Percentiles rank a stretch among this genome's conserved stretches.
phyloP scores from a whole-genome alignment of 1,140 invertebrate genomes.

The Eueides isabella region DNA sequence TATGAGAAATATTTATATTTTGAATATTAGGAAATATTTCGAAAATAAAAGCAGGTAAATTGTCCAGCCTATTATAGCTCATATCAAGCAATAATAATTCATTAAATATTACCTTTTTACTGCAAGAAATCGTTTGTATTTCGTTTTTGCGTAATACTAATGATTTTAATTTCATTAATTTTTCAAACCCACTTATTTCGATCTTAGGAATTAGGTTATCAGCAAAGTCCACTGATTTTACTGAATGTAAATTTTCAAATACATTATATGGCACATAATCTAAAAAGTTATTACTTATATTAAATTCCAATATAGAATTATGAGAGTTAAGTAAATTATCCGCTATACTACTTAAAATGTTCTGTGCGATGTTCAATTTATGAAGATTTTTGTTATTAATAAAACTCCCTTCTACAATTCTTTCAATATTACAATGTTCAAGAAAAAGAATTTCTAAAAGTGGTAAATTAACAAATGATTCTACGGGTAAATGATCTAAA shows the following conservation, averaged over 20 bases:
- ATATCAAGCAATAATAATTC: conserved; percentile 67
- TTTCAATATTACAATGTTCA: conserved; percentile 76
- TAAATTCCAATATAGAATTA: conserved; percentile 69
- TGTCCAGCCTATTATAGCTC: conserved; percentile 70
- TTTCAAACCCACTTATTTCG: conserved; percentile 71
- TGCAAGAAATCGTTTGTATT: conserved; percentile 65
- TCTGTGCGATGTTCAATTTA: conserved; percentile 73
- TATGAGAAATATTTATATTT: conserved; percentile 73
- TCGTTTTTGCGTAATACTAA: conserved; percentile 75
- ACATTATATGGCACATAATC: conserved; percentile 71
- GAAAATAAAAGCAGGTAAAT: conserved; percentile 63
- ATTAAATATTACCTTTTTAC: conserved; percentile 61
- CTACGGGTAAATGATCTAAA: conserved; percentile 66
- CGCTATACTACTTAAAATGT: conserved; percentile 70
- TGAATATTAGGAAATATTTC: conserved; percentile 73
- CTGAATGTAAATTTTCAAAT: conserved; percentile 66
- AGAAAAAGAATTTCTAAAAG: conserved; percentile 71
- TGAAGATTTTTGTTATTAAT: conserved; percentile 67
- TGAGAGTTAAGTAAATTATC: conserved; percentile 58
- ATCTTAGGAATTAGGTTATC: conserved; percentile 73
- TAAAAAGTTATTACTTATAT: conserved; percentile 76
- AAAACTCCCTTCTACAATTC: conserved; percentile 72
- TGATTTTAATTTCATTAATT: conserved; percentile 66
- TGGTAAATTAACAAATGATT: conserved; percentile 70
- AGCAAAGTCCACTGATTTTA: conserved; percentile 70